Evolutionary conservation across 2,113 vertebrate species (phyloP).

Genomic region (Austrofundulus limnaeus): DNA sequence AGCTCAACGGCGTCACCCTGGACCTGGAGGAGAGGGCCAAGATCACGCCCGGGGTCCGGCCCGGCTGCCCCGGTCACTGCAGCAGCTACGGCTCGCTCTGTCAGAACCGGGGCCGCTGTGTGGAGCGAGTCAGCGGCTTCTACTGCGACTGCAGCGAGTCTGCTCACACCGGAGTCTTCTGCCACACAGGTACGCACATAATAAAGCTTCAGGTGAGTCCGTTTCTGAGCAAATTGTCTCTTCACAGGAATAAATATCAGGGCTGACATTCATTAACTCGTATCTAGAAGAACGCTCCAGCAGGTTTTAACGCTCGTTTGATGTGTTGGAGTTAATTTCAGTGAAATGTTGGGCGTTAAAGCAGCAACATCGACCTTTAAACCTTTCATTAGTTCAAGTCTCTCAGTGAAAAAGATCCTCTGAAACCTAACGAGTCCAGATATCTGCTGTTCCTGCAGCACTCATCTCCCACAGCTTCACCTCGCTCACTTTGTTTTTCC

Average conservation of each 20-base stretch:
- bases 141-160: slow-evolving; percentile 88
- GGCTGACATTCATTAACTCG: too few relatives aligned
- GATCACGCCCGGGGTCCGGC: slow-evolving; percentile 88
- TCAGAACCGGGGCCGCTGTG: slow-evolving; percentile 85
- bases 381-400: slow-evolving; percentile 5
- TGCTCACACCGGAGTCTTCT: slow-evolving; percentile 86
- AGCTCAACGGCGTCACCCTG: slow-evolving; percentile 86
- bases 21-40: slow-evolving; percentile 88
- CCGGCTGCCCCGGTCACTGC: slow-evolving; percentile 91
- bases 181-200: slow-evolving; percentile 63
- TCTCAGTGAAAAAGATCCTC: slow-evolving; percentile 3
- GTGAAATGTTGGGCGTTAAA: slow-evolving; percentile 16
- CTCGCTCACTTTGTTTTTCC: too few relatives aligned
- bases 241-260: too few relatives aligned
- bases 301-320: neutral
- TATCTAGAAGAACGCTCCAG: too few relatives aligned
- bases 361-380: slow-evolving; percentile 4
- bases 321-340: slow-evolving; percentile 6
- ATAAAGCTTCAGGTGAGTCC: too few relatives aligned
- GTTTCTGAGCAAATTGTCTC: too few relatives aligned
- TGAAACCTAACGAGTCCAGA: too few relatives aligned
- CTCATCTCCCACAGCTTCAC: neutral
- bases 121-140: slow-evolving; percentile 85
- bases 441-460: neutral
- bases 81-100: slow-evolving; percentile 93